Percentiles rank a stretch among this genome's conserved stretches.
Evolutionary conservation across 2,888 invertebrate species (phyloP).

Genomic region (Meta bourneti): DNA sequence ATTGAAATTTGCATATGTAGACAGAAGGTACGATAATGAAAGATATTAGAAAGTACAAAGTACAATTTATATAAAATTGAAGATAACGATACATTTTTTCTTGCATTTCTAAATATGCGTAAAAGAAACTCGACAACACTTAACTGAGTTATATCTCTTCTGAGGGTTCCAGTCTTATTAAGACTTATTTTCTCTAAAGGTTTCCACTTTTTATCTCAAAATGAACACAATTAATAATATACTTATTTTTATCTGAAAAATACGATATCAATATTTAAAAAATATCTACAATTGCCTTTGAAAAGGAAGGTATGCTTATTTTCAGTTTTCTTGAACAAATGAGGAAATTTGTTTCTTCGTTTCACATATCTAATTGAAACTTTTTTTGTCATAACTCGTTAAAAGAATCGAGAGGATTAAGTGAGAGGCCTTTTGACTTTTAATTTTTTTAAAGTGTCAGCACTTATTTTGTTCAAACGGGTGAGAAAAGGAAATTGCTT

Average conservation of each 20-base stretch:
- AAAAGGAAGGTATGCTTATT: neutral
- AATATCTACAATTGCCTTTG: neutral
- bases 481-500: neutral
- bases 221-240: neutral
- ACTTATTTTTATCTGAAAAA: neutral
- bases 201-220: neutral
- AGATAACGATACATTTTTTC: no score
- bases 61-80: no score
- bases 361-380: neutral
- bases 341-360: neutral
- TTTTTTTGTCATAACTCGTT: neutral
- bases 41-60: no score
- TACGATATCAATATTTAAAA: neutral
- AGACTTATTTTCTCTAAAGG: neutral
- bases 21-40: no score
- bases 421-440: neutral
- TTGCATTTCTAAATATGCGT: no score
- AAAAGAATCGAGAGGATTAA: neutral
- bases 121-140: no score
- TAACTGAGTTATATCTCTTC: neutral
- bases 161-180: neutral
- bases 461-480: neutral
- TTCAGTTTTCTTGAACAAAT: neutral
- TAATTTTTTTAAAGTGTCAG: neutral
- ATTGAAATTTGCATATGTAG: no score